Percentiles rank a stretch among this genome's conserved stretches.
Conservation (phyloP, 2,113 vertebrate genomes). For the human (Homo sapiens) region DNA sequence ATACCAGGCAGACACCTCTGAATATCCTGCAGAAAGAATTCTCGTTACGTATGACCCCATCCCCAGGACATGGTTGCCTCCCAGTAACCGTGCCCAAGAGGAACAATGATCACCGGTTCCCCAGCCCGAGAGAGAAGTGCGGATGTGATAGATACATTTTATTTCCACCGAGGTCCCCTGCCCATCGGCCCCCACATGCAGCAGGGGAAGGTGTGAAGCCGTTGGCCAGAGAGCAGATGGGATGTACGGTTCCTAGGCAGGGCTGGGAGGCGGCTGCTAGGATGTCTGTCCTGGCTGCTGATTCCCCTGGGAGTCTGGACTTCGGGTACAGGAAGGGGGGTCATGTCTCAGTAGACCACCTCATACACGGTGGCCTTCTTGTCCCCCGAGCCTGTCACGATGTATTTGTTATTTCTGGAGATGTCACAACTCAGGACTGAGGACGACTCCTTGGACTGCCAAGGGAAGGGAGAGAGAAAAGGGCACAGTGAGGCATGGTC, state of each 20-base stretch:
- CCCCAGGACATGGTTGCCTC: not conserved
- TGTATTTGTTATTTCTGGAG: slow-evolving; percentile 97
- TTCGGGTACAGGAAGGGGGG: not conserved
- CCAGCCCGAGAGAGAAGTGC: not conserved
- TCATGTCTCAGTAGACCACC: slow-evolving; percentile 93
- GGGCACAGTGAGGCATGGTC: not conserved
- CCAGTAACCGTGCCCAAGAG: fast-evolving
- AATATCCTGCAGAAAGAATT: too few species aligned
- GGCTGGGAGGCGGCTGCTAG: fast-evolving
- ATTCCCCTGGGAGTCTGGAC: slow-evolving; percentile 28
- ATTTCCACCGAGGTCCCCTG: not conserved
- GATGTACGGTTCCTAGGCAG: fast-evolving
- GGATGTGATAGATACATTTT: not conserved
- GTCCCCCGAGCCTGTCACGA: slow-evolving; percentile 97
- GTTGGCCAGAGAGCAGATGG: not conserved
- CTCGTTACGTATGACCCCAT: fast-evolving
- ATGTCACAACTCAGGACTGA: slow-evolving; percentile 98
- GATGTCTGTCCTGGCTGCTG: not conserved
- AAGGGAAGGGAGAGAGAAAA: fast-evolving
- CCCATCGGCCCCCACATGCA: not conserved
- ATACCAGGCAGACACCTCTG: fast-evolving
- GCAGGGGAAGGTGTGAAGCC: not conserved
- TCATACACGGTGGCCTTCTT: slow-evolving; percentile 99
- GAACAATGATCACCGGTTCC: not conserved
- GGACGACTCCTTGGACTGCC: slow-evolving; percentile 96